Evolutionary conservation across 2,113 vertebrate genomes (phyloP).

Genomic region (Electrona antarctica): DNA sequence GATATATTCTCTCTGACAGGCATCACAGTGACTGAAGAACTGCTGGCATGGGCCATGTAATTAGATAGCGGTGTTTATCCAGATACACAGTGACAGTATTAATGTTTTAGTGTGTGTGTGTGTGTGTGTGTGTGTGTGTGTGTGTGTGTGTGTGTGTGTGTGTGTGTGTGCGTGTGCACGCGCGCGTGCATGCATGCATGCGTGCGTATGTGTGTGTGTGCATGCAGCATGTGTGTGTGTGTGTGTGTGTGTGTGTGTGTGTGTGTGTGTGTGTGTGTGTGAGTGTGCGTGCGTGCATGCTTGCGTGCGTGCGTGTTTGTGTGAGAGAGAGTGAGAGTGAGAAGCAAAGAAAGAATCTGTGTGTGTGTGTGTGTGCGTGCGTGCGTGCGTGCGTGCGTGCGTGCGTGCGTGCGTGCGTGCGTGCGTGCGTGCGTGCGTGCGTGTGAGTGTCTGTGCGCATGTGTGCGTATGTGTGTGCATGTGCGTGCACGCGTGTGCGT

Average conservation of each 20-base stretch:
- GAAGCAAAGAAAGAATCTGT: background rate
- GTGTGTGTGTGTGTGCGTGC: background rate
- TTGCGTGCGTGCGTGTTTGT: background rate
- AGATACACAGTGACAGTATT: background rate
- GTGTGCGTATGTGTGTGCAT: background rate
- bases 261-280: background rate
- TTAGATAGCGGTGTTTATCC: background rate
- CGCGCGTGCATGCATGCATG: background rate
- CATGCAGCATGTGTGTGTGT: conserved; percentile 1
- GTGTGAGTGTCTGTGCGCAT: no score
- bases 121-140: conserved; percentile 3
- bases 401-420: background rate
- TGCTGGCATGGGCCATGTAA: no score
- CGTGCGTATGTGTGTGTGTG: background rate
- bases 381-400: background rate
- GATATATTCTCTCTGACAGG: no score
- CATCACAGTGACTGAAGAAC: no score
- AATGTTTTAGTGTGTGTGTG: background rate
- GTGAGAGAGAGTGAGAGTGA: background rate
- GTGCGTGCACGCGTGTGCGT: conserved; percentile 2
- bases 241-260: background rate
- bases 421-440: background rate
- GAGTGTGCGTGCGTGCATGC: background rate
- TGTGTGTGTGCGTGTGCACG: background rate
- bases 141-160: conserved; percentile 1